phyloP scores from a whole-genome alignment of 92 coral and sea anemone species.

The Ricordea florida region DNA sequence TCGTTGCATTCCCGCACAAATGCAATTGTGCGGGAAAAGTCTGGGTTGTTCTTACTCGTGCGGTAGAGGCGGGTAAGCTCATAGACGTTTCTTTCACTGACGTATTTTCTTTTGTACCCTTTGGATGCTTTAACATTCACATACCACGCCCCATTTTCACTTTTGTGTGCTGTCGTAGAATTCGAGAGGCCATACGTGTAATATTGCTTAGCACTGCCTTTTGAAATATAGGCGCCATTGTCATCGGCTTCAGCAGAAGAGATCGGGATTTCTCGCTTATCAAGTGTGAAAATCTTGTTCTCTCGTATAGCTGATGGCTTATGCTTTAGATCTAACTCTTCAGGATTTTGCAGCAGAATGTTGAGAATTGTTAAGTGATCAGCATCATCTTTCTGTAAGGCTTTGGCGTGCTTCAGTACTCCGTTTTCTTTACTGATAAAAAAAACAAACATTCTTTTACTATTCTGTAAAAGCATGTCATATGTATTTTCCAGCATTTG shows the following conservation, averaged over 20 bases:
- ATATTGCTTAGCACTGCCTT: slow-evolving; percentile 25
- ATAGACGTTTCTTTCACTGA: slow-evolving; percentile 18
- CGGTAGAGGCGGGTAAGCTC: slow-evolving; percentile 36
- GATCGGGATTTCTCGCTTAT: slow-evolving; percentile 15
- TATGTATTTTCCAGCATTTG: too few species aligned
- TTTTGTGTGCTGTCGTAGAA: slow-evolving; percentile 30
- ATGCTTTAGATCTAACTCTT: slow-evolving; percentile 23
- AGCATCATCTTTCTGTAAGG: background rate
- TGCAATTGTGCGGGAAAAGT: slow-evolving; percentile 40
- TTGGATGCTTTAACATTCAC: slow-evolving; percentile 23
- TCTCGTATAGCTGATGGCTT: slow-evolving; percentile 51
- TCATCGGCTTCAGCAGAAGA: slow-evolving; percentile 44
- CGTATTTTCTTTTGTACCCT: background rate
- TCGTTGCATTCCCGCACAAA: slow-evolving; percentile 24
- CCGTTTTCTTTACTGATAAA: background rate
- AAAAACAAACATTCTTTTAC: too few species aligned
- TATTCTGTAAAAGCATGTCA: too few species aligned
- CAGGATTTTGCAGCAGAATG: slow-evolving; percentile 46
- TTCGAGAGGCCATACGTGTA: background rate
- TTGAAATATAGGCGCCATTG: slow-evolving; percentile 49
- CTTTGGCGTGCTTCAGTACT: background rate
- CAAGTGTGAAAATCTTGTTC: slow-evolving; percentile 37
- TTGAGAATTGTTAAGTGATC: slow-evolving; percentile 34
- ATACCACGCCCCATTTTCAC: slow-evolving; percentile 40
- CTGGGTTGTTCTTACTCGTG: slow-evolving; percentile 43